phyloP scores from a whole-genome alignment of 2,888 invertebrate species.

The Euplagia quadripunctaria region DNA sequence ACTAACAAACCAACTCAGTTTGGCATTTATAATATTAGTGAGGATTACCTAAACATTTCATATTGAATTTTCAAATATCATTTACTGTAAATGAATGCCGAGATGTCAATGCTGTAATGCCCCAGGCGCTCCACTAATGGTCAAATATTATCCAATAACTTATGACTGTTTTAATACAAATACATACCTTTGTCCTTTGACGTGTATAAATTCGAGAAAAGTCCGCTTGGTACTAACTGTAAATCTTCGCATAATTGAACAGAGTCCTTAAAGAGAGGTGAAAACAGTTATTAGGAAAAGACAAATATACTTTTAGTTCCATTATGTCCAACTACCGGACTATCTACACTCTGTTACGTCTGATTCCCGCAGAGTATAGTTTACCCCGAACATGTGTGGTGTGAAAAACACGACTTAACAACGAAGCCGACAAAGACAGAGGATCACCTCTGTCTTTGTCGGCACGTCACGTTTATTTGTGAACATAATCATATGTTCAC shows the following conservation, averaged over 20 bases:
- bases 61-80: too few relatives aligned
- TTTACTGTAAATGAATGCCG: neutral
- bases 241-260: slow-evolving; percentile 68
- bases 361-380: neutral
- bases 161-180: neutral
- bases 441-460: too few relatives aligned
- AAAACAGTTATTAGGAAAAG: neutral
- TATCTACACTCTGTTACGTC: neutral
- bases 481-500: too few relatives aligned
- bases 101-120: neutral
- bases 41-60: too few relatives aligned
- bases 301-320: neutral
- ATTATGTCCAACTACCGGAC: neutral
- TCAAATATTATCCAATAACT: neutral
- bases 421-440: too few relatives aligned
- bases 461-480: too few relatives aligned
- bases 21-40: too few relatives aligned
- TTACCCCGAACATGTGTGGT: neutral
- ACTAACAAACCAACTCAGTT: too few relatives aligned
- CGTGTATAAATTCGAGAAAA: neutral
- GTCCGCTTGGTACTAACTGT: slow-evolving; percentile 42
- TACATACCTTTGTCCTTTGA: neutral
- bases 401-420: too few relatives aligned
- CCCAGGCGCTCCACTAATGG: neutral
- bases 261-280: slow-evolving; percentile 60